A percentile compares a stretch with the other conserved stretches of the same genome.
phyloP scores from a whole-genome alignment of 2,888 invertebrate species.

The Drosophila acutilabella region DNA sequence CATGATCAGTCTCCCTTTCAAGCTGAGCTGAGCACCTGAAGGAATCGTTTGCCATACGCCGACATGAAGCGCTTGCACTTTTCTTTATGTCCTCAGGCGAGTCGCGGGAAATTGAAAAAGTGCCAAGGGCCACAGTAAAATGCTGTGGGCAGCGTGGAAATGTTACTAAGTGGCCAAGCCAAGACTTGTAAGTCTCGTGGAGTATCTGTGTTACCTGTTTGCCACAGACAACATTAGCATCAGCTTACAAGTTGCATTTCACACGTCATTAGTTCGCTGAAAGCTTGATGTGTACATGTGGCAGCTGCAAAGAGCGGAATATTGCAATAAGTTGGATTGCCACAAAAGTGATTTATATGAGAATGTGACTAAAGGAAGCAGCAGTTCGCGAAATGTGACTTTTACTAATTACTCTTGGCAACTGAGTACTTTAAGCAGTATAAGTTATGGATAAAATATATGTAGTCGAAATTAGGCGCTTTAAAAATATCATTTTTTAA shows the following conservation, averaged over 20 bases:
- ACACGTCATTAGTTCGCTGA: conserved; percentile 67
- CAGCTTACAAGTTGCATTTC: conserved; percentile 56
- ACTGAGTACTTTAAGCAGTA: no score
- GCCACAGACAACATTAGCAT: conserved; percentile 55
- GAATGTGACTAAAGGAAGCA: neutral
- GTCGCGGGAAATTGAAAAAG: conserved; percentile 70
- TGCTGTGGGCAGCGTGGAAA: conserved; percentile 7
- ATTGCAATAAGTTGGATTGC: conserved; percentile 9
- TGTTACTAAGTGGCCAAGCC: conserved; percentile 51
- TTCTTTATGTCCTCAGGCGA: conserved; percentile 62
- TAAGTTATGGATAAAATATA: no score
- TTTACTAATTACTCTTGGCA: neutral
- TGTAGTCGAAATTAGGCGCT: no score
- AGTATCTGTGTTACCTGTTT: conserved; percentile 11
- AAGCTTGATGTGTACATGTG: conserved; percentile 10
- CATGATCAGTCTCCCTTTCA: neutral
- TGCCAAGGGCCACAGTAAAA: conserved; percentile 12
- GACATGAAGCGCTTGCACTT: conserved; percentile 70
- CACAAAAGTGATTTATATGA: conserved; percentile 18
- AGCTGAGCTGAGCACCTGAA: conserved; percentile 35
- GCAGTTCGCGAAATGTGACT: neutral
- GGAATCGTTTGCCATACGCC: conserved; percentile 37
- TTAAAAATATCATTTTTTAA: no score
- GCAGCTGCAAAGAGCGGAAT: conserved; percentile 5
- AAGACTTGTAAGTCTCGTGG: conserved; percentile 15